Percentiles rank a stretch among this genome's conserved stretches.
These are phyloP conservation scores for Homarus americanus DNA, from an alignment of 1,140 invertebrate genomes.

Conservation along the genomic window DNA sequence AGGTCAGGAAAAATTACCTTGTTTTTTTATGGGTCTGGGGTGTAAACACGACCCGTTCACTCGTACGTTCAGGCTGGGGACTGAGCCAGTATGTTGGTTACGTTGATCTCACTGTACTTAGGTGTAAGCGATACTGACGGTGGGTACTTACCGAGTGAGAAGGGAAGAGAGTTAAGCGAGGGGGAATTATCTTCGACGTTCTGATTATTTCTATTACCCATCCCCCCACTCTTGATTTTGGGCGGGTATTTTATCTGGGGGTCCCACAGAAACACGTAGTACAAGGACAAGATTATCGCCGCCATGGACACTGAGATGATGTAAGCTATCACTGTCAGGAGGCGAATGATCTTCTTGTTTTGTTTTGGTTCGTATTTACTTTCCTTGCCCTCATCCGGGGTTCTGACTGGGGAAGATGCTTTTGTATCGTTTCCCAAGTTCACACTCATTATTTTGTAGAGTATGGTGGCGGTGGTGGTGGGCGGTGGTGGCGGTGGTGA, in stretches of 20 bases:
- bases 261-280: conserved; percentile 98
- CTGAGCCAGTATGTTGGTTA: too few species aligned
- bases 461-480: conserved; percentile 56
- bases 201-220: conserved; percentile 14
- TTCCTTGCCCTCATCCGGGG: conserved; percentile 86
- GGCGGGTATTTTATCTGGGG: conserved; percentile 80
- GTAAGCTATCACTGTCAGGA: conserved; percentile 96
- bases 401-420: conserved; percentile 65
- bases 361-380: conserved; percentile 88
- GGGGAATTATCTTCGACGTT: neutral
- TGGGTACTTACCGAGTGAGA: conserved; percentile 5
- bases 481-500: conserved; percentile 4
- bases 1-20: too few species aligned
- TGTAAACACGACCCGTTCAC: too few species aligned
- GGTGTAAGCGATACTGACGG: too few species aligned
- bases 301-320: conserved; percentile 96
- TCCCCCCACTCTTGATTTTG: conserved; percentile 33
- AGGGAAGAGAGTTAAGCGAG: conserved; percentile 12
- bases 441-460: conserved; percentile 71
- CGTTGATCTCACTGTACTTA: too few species aligned
- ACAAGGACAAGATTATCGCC: conserved; percentile 95
- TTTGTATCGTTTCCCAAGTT: conserved; percentile 69
- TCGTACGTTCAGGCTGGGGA: too few species aligned
- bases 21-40: too few species aligned
- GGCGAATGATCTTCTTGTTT: conserved; percentile 92